A percentile compares a stretch with the other conserved stretches of the same genome.
Conservation (phyloP, 2,797 vertebrate species). For the Sphaeramia orbicularis region DNA sequence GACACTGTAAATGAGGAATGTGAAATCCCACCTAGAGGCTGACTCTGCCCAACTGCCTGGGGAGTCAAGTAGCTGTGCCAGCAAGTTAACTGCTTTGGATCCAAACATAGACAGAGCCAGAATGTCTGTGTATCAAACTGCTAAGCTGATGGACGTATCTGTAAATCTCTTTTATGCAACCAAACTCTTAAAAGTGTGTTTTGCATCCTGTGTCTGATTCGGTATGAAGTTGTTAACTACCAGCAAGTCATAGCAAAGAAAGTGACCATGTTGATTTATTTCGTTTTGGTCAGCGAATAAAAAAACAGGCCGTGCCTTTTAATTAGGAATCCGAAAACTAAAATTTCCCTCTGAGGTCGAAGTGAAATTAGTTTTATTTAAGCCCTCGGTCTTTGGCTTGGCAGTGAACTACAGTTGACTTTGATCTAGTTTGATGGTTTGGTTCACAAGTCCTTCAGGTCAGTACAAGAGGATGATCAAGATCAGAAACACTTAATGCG, state of each 20-base stretch:
- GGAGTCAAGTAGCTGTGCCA: conserved; percentile 68
- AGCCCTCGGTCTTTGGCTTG: not conserved
- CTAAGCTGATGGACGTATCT: conserved; percentile 22
- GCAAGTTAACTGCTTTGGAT: conserved; percentile 56
- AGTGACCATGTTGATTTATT: not conserved
- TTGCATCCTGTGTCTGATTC: not conserved
- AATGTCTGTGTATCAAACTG: conserved; percentile 46
- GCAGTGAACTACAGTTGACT: not conserved
- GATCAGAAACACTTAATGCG: not conserved
- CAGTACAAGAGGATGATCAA: not conserved
- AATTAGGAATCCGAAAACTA: not conserved
- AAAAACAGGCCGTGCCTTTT: not conserved
- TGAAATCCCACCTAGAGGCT: conserved; percentile 78
- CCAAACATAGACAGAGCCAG: conserved; percentile 74
- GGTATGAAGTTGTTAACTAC: conserved; percentile 8
- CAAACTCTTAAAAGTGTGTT: conserved; percentile 8
- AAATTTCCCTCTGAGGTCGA: not conserved
- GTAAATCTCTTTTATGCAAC: conserved; percentile 26
- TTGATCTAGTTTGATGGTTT: conserved; percentile 19
- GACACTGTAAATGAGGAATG: conserved; percentile 77
- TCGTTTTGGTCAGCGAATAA: not conserved
- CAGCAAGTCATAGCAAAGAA: not conserved
- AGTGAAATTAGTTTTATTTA: conserved; percentile 4
- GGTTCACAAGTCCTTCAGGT: not conserved
- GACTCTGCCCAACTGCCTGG: conserved; percentile 53